phyloP scores from a whole-genome alignment of 1,140 invertebrate genomes.

The Oncopeltus fasciatus region DNA sequence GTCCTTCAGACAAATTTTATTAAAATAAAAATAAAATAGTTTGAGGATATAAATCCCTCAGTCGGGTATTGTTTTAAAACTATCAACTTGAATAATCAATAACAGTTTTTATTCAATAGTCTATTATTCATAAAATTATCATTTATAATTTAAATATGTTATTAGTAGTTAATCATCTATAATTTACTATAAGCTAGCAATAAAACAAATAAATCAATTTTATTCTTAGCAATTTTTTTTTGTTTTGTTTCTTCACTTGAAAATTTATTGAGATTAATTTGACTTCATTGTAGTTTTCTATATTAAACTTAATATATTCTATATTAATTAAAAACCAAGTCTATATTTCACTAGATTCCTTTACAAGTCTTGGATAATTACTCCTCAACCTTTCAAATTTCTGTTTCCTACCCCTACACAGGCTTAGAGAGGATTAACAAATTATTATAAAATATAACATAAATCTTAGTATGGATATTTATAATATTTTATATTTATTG shows the following conservation, averaged over 20 bases:
- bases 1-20: background rate
- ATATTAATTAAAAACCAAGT: too few species aligned
- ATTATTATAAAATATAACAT: too few species aligned
- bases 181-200: background rate
- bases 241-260: slow-evolving; percentile 4
- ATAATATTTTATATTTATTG: too few species aligned
- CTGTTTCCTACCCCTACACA: too few species aligned
- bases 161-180: background rate
- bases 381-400: too few species aligned
- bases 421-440: too few species aligned
- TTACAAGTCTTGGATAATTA: too few species aligned
- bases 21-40: background rate
- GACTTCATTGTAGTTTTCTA: too few species aligned
- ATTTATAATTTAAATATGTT: background rate
- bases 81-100: background rate
- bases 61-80: background rate
- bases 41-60: background rate
- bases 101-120: background rate
- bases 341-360: too few species aligned
- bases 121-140: background rate
- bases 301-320: too few species aligned
- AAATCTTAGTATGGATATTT: too few species aligned
- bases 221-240: background rate
- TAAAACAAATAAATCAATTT: background rate
- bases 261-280: too few species aligned